Evolutionary conservation across 2,797 vertebrate species (phyloP).

Genomic region (Rousettus madagascariensis): DNA sequence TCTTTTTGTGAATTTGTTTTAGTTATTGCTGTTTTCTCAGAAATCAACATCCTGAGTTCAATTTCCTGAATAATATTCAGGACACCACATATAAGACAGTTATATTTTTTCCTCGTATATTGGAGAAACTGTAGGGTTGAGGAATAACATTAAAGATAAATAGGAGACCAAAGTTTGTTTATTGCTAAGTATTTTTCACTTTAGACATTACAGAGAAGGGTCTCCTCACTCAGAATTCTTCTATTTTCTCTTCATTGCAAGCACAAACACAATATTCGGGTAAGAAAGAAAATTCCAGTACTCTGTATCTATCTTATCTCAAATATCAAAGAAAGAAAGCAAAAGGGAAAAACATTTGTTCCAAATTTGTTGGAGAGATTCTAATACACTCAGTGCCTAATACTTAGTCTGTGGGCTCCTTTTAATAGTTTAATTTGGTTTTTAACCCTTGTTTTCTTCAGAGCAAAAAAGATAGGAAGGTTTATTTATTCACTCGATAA

Average conservation of each 20-base stretch:
- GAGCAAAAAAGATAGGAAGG: neutral
- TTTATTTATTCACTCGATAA: neutral
- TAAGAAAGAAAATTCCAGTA: neutral
- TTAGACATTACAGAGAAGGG: neutral
- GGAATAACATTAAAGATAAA: neutral
- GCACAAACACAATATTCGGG: neutral
- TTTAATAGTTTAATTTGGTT: neutral
- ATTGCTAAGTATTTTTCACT: neutral
- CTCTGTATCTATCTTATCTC: neutral
- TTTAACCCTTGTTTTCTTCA: neutral
- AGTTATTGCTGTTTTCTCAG: slow-evolving; percentile 23
- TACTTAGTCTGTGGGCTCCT: neutral
- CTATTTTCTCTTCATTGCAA: neutral
- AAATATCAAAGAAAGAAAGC: slow-evolving; percentile 21
- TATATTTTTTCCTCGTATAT: neutral
- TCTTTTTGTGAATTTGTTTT: neutral
- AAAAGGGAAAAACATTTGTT: neutral
- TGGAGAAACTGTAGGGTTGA: neutral
- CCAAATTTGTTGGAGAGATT: neutral
- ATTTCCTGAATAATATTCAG: neutral
- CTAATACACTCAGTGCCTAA: neutral
- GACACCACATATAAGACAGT: neutral
- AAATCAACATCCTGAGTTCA: neutral
- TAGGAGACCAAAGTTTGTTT: neutral
- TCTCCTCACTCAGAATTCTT: neutral